Evolutionary conservation across 1,140 invertebrate species (phyloP), one percentile per base, ranked within the genome.

Genomic region (Dermatophagoides farinae): DNA sequence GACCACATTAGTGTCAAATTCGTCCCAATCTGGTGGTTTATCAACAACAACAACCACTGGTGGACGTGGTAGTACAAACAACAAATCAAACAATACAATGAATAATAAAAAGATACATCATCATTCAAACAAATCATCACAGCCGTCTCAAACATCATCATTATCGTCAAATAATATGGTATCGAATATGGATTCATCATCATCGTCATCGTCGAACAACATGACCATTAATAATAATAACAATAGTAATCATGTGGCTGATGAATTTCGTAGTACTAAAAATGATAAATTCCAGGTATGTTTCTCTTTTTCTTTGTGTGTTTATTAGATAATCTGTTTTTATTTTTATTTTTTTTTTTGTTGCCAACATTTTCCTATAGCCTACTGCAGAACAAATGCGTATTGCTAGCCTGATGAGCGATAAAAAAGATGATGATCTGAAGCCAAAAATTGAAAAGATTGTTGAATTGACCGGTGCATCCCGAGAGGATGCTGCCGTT

Each of bases 391-490:
- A 80, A 72, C 80, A 81, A 71, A 76, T 80, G 67, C 74, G 79
- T 67, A 77, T 82, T 70, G 79, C 79, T 68, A 78, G 81, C 73
- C 82, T 82, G 57, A 82, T 81, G 67, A 80, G 80, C 25, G 66
- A 75, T 73, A 72, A 76, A 53, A 53, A 72, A 63, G 81, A 82
- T 67, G 80, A 83, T 72, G 73, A 76, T 62, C 70, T 82, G 54
- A 78, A 80, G 64, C 78, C 81, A 61, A 82, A 85, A 72, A 81
- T 90, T 37, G 78, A 79, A 66, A 80, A 77, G 67, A 66, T 74
- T 22, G 68, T 71, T 60, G 72, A 73, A 63, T 63, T 74, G 57
- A 74, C 73, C 38, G 70, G 69, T 12, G 66, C 68, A 41, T 65
- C 65, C 61, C 61, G 64, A 55, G 72, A 73, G 62, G 66, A 68